These are phyloP conservation scores for Rhinophrynus dorsalis DNA, from an alignment of 2,797 vertebrate genomes.

Conservation along the genomic window DNA sequence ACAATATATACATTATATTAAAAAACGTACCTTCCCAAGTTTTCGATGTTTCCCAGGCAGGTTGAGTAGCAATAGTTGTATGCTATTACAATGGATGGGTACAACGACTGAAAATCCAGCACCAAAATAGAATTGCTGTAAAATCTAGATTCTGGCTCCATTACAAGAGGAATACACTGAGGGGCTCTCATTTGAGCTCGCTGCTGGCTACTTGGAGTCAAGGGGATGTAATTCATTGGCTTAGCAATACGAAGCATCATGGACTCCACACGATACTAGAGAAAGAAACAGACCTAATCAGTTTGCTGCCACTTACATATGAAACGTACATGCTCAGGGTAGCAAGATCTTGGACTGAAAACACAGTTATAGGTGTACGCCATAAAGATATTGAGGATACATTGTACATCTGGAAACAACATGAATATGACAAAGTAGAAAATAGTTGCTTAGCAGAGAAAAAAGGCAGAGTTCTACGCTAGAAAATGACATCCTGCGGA, in stretches of 20 bases:
- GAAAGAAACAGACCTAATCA: slow-evolving; percentile 37
- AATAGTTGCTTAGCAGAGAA: too few relatives aligned
- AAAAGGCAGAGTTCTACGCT: too few relatives aligned
- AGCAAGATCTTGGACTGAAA: too few relatives aligned
- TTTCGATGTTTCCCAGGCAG: slow-evolving; percentile 90
- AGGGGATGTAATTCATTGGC: slow-evolving; percentile 92
- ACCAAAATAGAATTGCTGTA: slow-evolving; percentile 96
- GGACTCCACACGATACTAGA: slow-evolving; percentile 94
- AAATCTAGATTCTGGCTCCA: slow-evolving; percentile 97
- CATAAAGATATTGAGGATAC: too few relatives aligned
- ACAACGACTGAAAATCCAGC: slow-evolving; percentile 94
- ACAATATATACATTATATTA: too few relatives aligned
- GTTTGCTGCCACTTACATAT: too few relatives aligned
- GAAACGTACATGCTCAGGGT: too few relatives aligned
- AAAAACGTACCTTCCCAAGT: slow-evolving; percentile 88
- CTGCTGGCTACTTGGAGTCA: slow-evolving; percentile 88
- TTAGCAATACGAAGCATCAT: slow-evolving; percentile 98
- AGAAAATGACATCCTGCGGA: too few relatives aligned
- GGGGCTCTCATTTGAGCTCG: slow-evolving; percentile 91
- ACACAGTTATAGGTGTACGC: too few relatives aligned
- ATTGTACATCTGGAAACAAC: too few relatives aligned
- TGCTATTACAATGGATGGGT: slow-evolving; percentile 95
- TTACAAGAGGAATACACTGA: slow-evolving; percentile 87
- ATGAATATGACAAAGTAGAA: too few relatives aligned
- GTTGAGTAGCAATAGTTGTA: slow-evolving; percentile 99